phyloP scores from a whole-genome alignment of 2,797 vertebrate genomes.

The Sciurus vulgaris region DNA sequence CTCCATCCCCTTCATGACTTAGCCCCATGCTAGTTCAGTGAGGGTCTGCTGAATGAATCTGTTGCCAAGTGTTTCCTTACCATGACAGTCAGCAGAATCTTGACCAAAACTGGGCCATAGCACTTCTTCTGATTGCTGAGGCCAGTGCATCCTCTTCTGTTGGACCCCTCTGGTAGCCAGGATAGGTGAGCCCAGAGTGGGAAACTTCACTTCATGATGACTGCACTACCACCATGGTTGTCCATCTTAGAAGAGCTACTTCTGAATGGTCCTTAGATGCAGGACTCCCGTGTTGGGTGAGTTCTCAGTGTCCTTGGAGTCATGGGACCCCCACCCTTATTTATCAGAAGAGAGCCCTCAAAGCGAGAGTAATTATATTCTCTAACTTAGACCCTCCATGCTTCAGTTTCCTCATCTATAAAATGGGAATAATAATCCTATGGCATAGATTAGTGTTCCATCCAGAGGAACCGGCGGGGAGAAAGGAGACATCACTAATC shows the following conservation, averaged over 20 bases:
- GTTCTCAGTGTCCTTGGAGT: neutral
- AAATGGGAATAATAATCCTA: neutral
- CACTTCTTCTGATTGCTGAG: neutral
- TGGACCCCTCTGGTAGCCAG: neutral
- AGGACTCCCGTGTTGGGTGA: neutral
- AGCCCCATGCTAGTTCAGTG: neutral
- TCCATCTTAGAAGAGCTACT: neutral
- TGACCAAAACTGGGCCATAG: neutral
- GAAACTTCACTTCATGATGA: neutral
- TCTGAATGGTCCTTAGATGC: neutral
- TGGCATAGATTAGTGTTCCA: neutral
- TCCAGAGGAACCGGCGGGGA: too few species aligned
- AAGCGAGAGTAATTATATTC: neutral
- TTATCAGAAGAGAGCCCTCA: neutral
- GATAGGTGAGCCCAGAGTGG: accelerated
- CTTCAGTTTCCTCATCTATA: neutral
- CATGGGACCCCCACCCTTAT: neutral
- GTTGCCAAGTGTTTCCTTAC: neutral
- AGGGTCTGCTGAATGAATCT: neutral
- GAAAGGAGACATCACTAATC: too few species aligned
- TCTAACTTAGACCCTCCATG: neutral
- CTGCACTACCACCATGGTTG: neutral
- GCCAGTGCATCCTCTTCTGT: neutral
- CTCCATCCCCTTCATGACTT: neutral
- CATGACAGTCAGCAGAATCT: neutral